These are phyloP conservation scores for Pangasius mekongensis DNA, from an alignment of 2,797 vertebrate species.

Conservation along the genomic window DNA sequence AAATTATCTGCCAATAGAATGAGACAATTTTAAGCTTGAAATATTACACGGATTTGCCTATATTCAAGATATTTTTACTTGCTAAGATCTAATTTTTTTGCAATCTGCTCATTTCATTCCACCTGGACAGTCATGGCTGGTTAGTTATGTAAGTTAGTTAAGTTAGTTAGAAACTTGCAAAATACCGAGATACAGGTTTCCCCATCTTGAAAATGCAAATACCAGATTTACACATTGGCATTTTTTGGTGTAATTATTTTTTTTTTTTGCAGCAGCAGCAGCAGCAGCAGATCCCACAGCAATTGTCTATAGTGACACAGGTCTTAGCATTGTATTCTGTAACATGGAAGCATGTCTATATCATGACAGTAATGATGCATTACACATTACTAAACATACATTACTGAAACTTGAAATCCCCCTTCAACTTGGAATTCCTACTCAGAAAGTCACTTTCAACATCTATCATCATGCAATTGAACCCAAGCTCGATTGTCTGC, in stretches of 20 bases:
- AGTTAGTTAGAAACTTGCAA: neutral
- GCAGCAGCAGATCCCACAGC: neutral
- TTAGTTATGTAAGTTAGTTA: neutral
- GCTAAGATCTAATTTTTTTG: neutral
- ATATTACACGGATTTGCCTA: neutral
- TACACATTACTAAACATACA: too few relatives aligned
- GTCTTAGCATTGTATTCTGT: neutral
- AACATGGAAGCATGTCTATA: neutral
- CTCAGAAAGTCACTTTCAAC: neutral
- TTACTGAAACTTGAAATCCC: neutral
- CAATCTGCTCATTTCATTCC: neutral
- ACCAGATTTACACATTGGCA: neutral
- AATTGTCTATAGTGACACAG: neutral
- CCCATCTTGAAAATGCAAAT: neutral
- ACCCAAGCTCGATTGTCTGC: neutral
- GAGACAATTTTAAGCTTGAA: neutral
- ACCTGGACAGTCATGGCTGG: neutral
- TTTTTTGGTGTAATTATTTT: neutral
- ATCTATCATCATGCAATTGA: neutral
- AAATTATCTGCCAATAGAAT: neutral
- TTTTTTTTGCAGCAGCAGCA: too few relatives aligned
- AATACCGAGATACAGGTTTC: neutral
- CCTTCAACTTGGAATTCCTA: neutral
- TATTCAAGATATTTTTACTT: neutral
- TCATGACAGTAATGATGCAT: neutral